A percentile compares a stretch with the other conserved stretches of the same genome.
phyloP scores from a whole-genome alignment of 2,888 invertebrate species.

The Agrotis segetum region DNA sequence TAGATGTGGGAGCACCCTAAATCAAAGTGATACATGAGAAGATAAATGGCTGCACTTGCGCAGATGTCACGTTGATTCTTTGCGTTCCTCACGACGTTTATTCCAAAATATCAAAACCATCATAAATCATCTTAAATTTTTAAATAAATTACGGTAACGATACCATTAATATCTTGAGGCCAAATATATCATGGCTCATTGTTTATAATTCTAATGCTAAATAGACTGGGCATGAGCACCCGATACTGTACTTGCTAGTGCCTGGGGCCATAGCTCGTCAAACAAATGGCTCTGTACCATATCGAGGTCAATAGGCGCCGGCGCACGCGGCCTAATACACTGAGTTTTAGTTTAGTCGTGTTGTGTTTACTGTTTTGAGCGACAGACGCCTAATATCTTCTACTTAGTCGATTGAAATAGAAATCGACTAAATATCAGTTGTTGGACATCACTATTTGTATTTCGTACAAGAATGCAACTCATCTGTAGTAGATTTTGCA shows the following conservation, averaged over 20 bases:
- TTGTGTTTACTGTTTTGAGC: slow-evolving; percentile 27
- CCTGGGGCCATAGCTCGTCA: slow-evolving; percentile 55
- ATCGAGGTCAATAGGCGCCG: slow-evolving; percentile 62
- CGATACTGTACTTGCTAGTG: slow-evolving; percentile 38
- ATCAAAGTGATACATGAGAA: slow-evolving; percentile 3
- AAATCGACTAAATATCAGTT: slow-evolving; percentile 32
- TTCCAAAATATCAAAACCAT: slow-evolving; percentile 5
- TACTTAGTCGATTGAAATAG: slow-evolving; percentile 20
- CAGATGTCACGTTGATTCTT: not conserved
- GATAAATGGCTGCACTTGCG: not conserved
- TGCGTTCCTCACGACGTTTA: slow-evolving; percentile 5
- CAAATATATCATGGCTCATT: slow-evolving; percentile 8
- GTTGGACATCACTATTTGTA: slow-evolving; percentile 8
- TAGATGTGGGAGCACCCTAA: too few relatives aligned
- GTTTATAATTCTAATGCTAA: slow-evolving; percentile 33
- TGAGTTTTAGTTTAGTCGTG: slow-evolving; percentile 16
- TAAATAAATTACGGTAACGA: slow-evolving; percentile 26
- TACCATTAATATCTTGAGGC: slow-evolving; percentile 24
- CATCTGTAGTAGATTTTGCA: not conserved
- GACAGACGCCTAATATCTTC: not conserved
- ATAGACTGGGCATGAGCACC: slow-evolving; percentile 21
- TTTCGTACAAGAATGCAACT: not conserved
- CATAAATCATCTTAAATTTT: slow-evolving; percentile 16
- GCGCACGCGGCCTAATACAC: slow-evolving; percentile 39
- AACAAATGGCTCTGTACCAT: slow-evolving; percentile 60